These are phyloP conservation scores for Zoanthus gigantus DNA, from an alignment of 92 coral and sea anemone species.

Conservation along the genomic window DNA sequence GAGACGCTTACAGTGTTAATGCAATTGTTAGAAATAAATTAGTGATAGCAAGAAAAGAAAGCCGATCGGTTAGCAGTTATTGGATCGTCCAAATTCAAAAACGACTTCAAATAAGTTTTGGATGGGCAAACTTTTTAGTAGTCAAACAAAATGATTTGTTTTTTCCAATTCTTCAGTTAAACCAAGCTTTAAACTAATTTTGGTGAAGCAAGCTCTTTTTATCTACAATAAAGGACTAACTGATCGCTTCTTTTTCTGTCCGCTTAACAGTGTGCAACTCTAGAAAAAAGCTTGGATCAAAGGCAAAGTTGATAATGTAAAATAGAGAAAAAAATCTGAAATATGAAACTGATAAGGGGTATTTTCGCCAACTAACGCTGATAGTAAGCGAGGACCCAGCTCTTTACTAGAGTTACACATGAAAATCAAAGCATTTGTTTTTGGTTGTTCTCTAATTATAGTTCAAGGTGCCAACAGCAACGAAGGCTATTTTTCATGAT, in stretches of 20 bases:
- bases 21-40: too few relatives aligned
- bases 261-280: not conserved
- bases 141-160: not conserved
- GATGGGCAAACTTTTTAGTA: not conserved
- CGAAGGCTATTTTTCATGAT: not conserved
- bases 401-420: constrained; percentile 5
- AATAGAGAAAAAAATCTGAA: not conserved
- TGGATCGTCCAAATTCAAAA: not conserved
- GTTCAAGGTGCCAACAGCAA: constrained; percentile 12
- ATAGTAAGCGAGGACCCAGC: constrained; percentile 1
- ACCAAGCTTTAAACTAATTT: not conserved
- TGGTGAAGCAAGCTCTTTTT: constrained; percentile 6
- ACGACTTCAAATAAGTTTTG: not conserved
- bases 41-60: not conserved
- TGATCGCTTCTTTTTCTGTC: constrained; percentile 6
- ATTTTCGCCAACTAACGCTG: not conserved
- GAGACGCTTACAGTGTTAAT: too few relatives aligned
- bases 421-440: not conserved
- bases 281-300: not conserved
- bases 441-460: not conserved
- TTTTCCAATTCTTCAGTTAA: not conserved
- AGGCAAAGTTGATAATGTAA: not conserved
- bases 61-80: not conserved
- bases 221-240: constrained; percentile 2
- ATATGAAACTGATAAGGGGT: not conserved